phyloP scores from a whole-genome alignment of 2,797 vertebrate genomes.

The Setipinna tenuifilis region DNA sequence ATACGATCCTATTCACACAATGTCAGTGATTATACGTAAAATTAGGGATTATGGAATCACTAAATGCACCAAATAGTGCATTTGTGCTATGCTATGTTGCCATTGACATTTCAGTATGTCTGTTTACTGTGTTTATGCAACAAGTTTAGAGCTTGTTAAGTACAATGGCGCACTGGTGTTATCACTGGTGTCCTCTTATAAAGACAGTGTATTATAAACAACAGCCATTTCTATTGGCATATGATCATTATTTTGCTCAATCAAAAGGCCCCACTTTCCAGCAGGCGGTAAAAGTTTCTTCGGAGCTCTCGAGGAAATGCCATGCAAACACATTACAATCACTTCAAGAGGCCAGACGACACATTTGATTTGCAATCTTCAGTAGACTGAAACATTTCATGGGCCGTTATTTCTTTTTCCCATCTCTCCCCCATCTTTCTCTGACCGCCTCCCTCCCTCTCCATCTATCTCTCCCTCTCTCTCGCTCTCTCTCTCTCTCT shows the following conservation, averaged over 20 bases:
- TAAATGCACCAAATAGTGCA: too few species aligned
- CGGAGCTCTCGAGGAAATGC: neutral
- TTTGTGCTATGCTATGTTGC: too few species aligned
- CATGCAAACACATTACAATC: slow-evolving; percentile 18
- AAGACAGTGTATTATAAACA: neutral
- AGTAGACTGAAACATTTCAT: neutral
- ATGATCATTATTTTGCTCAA: neutral
- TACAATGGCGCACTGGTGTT: neutral
- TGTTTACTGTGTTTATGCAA: neutral
- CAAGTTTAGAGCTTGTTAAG: neutral
- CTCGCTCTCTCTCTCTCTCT: too few species aligned
- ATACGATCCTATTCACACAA: neutral
- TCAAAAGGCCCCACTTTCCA: neutral
- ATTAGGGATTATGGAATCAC: too few species aligned
- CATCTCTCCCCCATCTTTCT: neutral
- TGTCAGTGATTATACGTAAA: neutral
- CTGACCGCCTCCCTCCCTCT: neutral
- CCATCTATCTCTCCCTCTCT: neutral
- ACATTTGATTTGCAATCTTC: slow-evolving; percentile 16
- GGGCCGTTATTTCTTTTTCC: slow-evolving; percentile 13
- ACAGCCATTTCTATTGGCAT: neutral
- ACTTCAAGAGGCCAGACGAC: neutral
- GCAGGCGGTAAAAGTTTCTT: neutral
- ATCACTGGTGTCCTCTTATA: neutral
- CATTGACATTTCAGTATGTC: neutral